Percentiles rank a stretch among this genome's conserved stretches.
phyloP scores from a whole-genome alignment of 1,140 invertebrate species.

The Drosophila azteca region DNA sequence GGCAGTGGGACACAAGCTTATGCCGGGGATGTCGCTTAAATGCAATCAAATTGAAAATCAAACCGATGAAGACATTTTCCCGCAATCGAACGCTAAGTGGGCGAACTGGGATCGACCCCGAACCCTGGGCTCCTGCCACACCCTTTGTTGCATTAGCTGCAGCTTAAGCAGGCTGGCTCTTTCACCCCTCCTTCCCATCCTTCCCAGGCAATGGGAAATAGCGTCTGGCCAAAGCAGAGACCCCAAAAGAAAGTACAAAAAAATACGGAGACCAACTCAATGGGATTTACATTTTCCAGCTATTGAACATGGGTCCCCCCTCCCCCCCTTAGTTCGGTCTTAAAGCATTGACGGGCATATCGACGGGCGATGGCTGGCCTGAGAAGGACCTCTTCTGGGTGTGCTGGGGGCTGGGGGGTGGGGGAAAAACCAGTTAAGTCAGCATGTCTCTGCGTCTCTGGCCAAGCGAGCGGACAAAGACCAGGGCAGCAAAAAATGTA shows the following conservation, averaged over 20 bases:
- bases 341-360: constrained; percentile 41
- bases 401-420: neutral
- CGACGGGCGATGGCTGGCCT: constrained; percentile 4
- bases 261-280: constrained; percentile 57
- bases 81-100: constrained; percentile 54
- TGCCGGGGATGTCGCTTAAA: constrained; percentile 59
- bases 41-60: constrained; percentile 80
- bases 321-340: constrained; percentile 35
- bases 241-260: constrained; percentile 40
- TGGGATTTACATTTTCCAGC: constrained; percentile 80
- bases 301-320: constrained; percentile 75
- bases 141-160: constrained; percentile 66
- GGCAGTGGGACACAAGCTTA: constrained; percentile 25
- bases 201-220: constrained; percentile 23
- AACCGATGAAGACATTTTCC: constrained; percentile 73
- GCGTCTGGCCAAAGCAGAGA: neutral
- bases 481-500: constrained; percentile 61
- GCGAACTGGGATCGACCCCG: constrained; percentile 24
- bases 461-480: constrained; percentile 62
- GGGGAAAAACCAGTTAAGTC: constrained; percentile 73
- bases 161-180: constrained; percentile 12
- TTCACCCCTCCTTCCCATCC: neutral
- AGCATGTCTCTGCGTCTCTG: constrained; percentile 54
- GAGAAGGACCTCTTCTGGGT: constrained; percentile 5
- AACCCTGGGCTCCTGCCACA: constrained; percentile 20